Percentiles rank a stretch among this genome's conserved stretches.
Conservation (phyloP, 2,113 vertebrate genomes). For the Alosa alosa region DNA sequence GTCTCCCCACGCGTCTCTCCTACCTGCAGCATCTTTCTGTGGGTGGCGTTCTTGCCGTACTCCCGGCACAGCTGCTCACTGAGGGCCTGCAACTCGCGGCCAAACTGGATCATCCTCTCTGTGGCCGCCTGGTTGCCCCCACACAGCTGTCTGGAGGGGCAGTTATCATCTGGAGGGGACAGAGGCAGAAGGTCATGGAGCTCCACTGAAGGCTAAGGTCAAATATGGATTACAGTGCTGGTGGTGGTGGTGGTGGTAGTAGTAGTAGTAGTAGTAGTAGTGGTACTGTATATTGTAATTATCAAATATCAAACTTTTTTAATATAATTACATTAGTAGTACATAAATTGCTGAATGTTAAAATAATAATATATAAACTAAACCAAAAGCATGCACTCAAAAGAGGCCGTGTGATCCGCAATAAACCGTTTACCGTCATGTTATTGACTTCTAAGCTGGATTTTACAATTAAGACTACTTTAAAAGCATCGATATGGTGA, state of each 20-base stretch:
- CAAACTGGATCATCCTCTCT: slow-evolving; percentile 97
- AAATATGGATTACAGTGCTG: background rate
- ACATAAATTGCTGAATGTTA: background rate
- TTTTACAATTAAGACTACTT: background rate
- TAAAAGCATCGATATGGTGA: background rate
- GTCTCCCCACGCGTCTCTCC: background rate
- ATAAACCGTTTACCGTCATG: background rate
- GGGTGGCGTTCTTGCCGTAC: slow-evolving; percentile 88
- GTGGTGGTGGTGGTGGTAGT: background rate
- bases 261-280: background rate
- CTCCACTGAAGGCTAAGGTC: background rate
- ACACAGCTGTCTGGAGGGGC: slow-evolving; percentile 86
- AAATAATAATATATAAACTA: background rate
- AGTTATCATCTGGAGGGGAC: slow-evolving; percentile 75
- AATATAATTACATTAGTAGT: background rate
- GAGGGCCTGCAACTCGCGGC: slow-evolving; percentile 90
- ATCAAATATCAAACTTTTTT: background rate
- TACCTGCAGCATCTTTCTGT: slow-evolving; percentile 89
- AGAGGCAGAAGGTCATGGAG: slow-evolving; percentile 23
- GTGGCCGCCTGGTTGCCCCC: slow-evolving; percentile 95
- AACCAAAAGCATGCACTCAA: no score
- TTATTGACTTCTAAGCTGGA: background rate
- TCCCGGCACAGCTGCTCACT: slow-evolving; percentile 91
- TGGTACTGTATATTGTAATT: background rate
- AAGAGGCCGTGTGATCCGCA: background rate